Conservation (phyloP, 2,113 vertebrate genomes). For the Engystomops pustulosus region DNA sequence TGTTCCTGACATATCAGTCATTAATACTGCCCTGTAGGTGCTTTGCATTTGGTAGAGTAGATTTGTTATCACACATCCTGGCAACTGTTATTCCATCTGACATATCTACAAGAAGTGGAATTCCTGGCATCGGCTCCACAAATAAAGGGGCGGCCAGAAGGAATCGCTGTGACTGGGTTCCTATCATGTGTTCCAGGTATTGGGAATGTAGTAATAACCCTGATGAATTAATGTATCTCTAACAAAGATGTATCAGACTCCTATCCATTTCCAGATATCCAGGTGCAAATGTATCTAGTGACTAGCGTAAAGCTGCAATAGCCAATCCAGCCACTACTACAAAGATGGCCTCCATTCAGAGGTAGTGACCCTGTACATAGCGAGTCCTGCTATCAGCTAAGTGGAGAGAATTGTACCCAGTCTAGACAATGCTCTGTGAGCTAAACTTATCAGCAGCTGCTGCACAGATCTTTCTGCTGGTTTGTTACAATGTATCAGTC, state of each 20-base stretch:
- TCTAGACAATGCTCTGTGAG: no score
- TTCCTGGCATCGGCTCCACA: not conserved
- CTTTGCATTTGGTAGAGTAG: not conserved
- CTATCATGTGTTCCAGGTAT: not conserved
- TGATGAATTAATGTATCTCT: not conserved
- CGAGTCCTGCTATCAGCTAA: no score
- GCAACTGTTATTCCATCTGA: slow-evolving; percentile 13
- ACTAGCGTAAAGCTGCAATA: no score
- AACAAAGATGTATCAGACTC: not conserved
- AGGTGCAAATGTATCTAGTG: not conserved
- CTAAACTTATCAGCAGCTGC: no score
- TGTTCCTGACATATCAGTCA: no score
- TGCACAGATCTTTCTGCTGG: no score
- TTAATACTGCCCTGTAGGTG: not conserved
- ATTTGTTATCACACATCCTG: slow-evolving; percentile 9
- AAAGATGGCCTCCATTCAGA: no score
- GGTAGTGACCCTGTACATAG: no score
- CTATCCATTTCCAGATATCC: not conserved
- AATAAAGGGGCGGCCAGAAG: not conserved
- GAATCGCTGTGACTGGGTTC: slow-evolving; percentile 2
- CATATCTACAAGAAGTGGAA: slow-evolving; percentile 8
- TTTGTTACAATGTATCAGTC: no score
- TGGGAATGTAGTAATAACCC: slow-evolving; percentile 5
- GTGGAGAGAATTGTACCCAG: no score
- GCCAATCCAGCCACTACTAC: no score